Evolutionary conservation across 1,140 invertebrate species (phyloP), one percentile per base, ranked within the genome.

Genomic region (Magallana angulata): DNA sequence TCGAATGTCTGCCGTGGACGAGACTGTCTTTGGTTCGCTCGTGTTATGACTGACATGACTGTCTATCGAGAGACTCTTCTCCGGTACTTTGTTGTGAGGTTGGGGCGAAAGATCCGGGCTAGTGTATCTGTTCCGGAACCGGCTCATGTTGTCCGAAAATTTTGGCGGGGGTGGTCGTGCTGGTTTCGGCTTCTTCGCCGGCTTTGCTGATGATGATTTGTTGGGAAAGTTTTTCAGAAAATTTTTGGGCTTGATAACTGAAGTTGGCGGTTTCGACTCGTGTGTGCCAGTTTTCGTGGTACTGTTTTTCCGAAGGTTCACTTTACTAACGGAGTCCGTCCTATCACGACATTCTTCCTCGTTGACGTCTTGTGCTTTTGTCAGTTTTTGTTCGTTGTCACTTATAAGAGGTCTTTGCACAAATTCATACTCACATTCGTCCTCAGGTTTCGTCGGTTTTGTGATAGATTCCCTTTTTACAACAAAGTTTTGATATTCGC

Each of bases 401-500:
- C 36, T 48, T 4, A 48, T 12, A 30, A 18, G 36, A 48, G 36
- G 64, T 3, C 64, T 11, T 30, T 71, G 64, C 1, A 24, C 68
- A 30, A 76, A 76, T 30, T 76, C 68, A 76, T 76, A 76, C 9
- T 76, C 68, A 76, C 24, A 76, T 9, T 18, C 24, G 9, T 24
- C 18, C 14, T 7, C 30, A 6, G 24, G 11, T 24, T 9, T 9
- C 68, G 8, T 36, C 36, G 24, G 11, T 30, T 76, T 30, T 36
- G 68, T 30, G 11, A 12, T 76, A 48, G 18, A 36, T 11, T 30
- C 68, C 24, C 24, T 76, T 76, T 24, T 18, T 9, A 76, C 9
- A 18, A 76, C 68, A 76, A 76, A 12, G 36, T 76, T 76, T 76
- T 76, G 68, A 76, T 76, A 76, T 11, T 30, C 68, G 4, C 24